Percentiles rank a stretch among this genome's conserved stretches.
Evolutionary conservation across 2,797 vertebrate species (phyloP).

Genomic region (Streptopelia turtur): DNA sequence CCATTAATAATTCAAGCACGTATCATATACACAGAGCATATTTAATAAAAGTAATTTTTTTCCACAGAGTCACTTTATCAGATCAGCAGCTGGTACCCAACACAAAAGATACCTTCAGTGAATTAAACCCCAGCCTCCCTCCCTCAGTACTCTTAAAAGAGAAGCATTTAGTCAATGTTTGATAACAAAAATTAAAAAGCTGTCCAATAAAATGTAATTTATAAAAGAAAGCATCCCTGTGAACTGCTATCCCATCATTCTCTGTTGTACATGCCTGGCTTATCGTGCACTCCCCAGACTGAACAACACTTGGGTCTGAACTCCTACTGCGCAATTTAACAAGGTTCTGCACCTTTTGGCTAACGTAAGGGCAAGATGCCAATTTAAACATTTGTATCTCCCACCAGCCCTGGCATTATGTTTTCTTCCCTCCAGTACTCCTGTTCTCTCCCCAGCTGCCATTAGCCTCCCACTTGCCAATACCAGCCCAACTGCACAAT

Average conservation of each 20-base stretch:
- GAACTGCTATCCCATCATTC: not conserved
- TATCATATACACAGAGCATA: not conserved
- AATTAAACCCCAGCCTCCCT: not conserved
- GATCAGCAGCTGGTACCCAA: not conserved
- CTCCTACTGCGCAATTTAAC: not conserved
- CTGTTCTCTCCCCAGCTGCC: not conserved
- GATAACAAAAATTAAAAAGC: constrained; percentile 6
- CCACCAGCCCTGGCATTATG: not conserved
- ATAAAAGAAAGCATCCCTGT: not conserved
- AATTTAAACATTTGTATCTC: constrained; percentile 6
- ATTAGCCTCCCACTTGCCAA: not conserved
- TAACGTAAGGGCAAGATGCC: not conserved
- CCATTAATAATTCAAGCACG: not conserved
- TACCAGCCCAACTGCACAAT: not conserved
- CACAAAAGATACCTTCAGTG: not conserved
- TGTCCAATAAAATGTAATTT: not conserved
- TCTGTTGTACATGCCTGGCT: not conserved
- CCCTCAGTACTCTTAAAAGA: not conserved
- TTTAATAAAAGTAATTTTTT: not conserved
- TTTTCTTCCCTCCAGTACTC: not conserved
- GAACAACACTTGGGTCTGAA: not conserved
- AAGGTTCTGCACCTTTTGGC: constrained; percentile 23
- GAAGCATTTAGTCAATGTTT: not conserved
- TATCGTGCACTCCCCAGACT: not conserved
- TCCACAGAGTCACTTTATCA: not conserved